Base-by-base conservation (phyloP, 2,888 invertebrate species). In the Macrophya alboannulata region DNA sequence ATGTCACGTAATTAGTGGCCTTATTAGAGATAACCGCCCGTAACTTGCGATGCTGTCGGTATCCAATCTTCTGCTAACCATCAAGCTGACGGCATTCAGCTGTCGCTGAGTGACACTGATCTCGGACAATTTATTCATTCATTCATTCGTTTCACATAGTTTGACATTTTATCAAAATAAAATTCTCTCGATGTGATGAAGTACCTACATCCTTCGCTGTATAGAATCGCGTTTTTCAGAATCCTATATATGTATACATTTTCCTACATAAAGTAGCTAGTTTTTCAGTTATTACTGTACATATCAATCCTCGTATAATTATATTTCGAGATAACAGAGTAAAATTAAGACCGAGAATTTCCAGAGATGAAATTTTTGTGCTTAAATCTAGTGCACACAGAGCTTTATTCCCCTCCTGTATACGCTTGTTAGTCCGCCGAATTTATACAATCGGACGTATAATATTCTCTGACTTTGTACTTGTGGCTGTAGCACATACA, bases 391-490 rank as follows among this genome's bases (percentile, higher is more conserved):
- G 37, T 68, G 15, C 17, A 37, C 10, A 68, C 37, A 68, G 37
- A 68, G 68, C 45, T 43, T 15, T 74, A 43, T 74, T 74, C 9
- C 45, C 10, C 45, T 74, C 45, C 21, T n/a, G 25, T 43, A 43
- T n/a, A 55, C 45, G 17, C 72, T 45, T 45, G n/a, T 74, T 74
- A 74, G 72, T 74, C 45, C 45, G 12, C 72, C 21, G 89, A 90
- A 92, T 92, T 91, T 91, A 90, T 90, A 92, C 90, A 90, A 91
- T 91, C 90, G 88, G 90, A 88, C 90, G 89, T 88, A 89, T 40
- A 81, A 62, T 62, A 81, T 81, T n/a, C 62, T 40, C 81, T n/a
- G 62, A 62, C 81, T 59, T 21, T 79, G 59, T 79, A 21, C 40
- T n/a, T 37, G 31, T 55, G 55, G 40, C 71, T 40, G 45, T 45